phyloP scores from a whole-genome alignment of 1,140 invertebrate genomes.

The Heliothis virescens region DNA sequence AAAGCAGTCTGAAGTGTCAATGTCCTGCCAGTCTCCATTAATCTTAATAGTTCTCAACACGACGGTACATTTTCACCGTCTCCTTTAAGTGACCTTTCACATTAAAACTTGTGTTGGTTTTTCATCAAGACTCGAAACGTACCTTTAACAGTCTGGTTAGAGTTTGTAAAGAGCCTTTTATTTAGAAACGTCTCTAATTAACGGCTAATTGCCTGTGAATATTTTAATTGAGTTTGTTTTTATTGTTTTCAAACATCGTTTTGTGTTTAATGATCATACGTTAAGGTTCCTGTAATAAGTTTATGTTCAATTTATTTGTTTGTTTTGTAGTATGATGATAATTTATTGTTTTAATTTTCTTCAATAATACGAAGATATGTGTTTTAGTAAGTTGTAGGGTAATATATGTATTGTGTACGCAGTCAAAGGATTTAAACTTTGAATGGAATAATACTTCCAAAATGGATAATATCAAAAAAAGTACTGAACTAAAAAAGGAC shows the following conservation, averaged over 20 bases:
- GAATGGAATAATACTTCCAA: too few species aligned
- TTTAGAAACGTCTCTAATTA: slow-evolving; percentile 36
- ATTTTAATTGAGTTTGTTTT: slow-evolving; percentile 32
- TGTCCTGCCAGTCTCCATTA: neutral
- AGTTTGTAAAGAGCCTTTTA: slow-evolving; percentile 13
- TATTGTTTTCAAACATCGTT: slow-evolving; percentile 26
- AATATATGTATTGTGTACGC: too few species aligned
- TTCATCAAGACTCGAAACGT: slow-evolving; percentile 36
- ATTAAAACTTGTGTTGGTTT: slow-evolving; percentile 27
- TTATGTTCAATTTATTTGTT: neutral
- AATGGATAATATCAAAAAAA: too few species aligned
- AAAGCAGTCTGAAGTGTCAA: neutral
- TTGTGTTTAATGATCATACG: neutral
- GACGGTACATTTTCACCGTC: neutral
- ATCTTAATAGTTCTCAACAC: neutral
- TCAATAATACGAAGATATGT: neutral
- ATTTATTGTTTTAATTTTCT: neutral
- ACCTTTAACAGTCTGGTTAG: slow-evolving; percentile 17
- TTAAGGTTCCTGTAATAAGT: neutral
- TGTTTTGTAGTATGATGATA: neutral
- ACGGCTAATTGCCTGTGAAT: slow-evolving; percentile 14
- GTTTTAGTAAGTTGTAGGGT: too few species aligned
- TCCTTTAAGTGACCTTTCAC: slow-evolving; percentile 17
- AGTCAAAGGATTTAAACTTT: too few species aligned
- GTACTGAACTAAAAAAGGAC: neutral